These are phyloP conservation scores for Takifugu ocellatus DNA, from an alignment of 2,797 vertebrate genomes.

Conservation along the genomic window DNA sequence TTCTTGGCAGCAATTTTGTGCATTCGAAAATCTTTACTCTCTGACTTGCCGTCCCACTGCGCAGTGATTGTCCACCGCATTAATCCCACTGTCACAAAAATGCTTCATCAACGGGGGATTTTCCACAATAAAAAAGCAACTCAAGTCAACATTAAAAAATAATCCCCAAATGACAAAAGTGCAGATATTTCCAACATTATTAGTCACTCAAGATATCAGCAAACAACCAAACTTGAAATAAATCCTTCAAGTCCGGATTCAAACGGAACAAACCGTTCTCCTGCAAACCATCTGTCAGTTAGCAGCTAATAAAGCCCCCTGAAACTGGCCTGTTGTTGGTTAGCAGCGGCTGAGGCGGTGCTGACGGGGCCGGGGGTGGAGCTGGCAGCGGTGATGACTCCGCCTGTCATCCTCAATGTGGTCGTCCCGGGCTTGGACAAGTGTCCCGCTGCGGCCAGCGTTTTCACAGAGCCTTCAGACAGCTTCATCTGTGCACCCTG, in stretches of 20 bases:
- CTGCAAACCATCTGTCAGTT: background rate
- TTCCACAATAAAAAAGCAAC: background rate
- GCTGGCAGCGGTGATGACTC: conserved; percentile 87
- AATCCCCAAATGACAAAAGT: background rate
- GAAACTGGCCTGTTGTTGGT: conserved; percentile 78
- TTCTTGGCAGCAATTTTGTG: conserved; percentile 8
- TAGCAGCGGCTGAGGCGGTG: conserved; percentile 52
- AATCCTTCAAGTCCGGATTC: background rate
- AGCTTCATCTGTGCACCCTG: conserved; percentile 90
- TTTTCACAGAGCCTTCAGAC: conserved; percentile 88
- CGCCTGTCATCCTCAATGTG: conserved; percentile 89
- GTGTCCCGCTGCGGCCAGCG: conserved; percentile 80
- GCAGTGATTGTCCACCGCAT: conserved; percentile 5
- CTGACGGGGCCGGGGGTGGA: conserved; percentile 73
- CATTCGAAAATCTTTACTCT: conserved; percentile 15
- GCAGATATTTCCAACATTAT: background rate
- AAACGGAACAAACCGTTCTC: background rate
- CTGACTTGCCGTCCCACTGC: conserved; percentile 7
- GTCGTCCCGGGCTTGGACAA: conserved; percentile 93
- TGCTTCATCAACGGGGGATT: background rate
- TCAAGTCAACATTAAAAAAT: background rate
- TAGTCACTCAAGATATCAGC: background rate
- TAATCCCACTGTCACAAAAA: background rate
- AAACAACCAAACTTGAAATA: no score
- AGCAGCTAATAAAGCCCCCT: conserved; percentile 1